Percentiles rank a stretch among this genome's conserved stretches.
These are phyloP conservation scores for Phortica variegata DNA, from an alignment of 1,140 invertebrate genomes.

Conservation along the genomic window DNA sequence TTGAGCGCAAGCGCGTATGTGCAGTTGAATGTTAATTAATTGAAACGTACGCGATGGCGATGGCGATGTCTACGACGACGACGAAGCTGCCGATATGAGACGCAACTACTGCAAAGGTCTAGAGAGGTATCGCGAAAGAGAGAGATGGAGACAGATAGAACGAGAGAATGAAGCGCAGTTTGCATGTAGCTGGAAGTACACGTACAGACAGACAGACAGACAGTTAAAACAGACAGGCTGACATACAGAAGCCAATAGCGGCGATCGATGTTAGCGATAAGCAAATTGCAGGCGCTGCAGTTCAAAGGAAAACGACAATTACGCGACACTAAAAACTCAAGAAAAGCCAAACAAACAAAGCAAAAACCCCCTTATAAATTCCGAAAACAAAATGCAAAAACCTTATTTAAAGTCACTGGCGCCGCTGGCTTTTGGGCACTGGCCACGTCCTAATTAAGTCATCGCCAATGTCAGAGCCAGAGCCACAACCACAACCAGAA, in stretches of 20 bases:
- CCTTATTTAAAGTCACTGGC: no score
- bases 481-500: no score
- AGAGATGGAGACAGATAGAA: no score
- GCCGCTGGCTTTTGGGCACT: no score
- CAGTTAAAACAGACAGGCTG: no score
- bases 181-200: no score
- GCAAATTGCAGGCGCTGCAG: slow-evolving; percentile 54
- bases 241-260: slow-evolving; percentile 26
- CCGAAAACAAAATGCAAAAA: no score
- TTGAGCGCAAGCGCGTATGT: slow-evolving; percentile 31
- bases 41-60: slow-evolving; percentile 50
- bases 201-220: no score
- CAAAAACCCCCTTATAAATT: slow-evolving; percentile 9
- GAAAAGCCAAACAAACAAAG: slow-evolving; percentile 16
- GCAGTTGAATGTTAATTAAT: slow-evolving; percentile 55
- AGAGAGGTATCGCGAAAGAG: no score
- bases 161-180: no score
- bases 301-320: slow-evolving; percentile 53
- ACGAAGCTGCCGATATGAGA: neutral
- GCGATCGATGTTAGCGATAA: slow-evolving; percentile 44
- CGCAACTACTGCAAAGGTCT: slow-evolving; percentile 4
- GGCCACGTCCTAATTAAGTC: no score
- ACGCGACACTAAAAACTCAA: slow-evolving; percentile 40
- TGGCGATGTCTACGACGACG: neutral
- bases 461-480: no score